Evolutionary conservation across 2,797 vertebrate genomes (phyloP).

Genomic region (Pipistrellus nathusii): DNA sequence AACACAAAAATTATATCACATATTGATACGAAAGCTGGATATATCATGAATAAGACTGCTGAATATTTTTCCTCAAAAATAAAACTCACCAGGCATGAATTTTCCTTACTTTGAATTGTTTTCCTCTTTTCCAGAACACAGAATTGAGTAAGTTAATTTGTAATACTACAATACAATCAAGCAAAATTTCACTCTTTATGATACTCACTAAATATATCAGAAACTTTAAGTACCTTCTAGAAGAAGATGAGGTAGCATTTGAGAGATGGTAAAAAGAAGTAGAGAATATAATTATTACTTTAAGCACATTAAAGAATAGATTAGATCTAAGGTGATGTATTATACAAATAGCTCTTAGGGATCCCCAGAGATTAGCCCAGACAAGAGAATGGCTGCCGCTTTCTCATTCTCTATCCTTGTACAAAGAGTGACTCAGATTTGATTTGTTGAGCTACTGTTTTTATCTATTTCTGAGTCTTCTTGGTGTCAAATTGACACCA

Average conservation of each 20-base stretch:
- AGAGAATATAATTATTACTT: background rate
- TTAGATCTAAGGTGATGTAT: background rate
- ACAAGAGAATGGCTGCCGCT: background rate
- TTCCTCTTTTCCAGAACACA: background rate
- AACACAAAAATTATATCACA: conserved; percentile 16
- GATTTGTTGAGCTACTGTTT: background rate
- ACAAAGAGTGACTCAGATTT: background rate
- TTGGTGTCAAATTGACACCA: background rate
- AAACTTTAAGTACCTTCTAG: background rate
- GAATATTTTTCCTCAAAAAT: background rate
- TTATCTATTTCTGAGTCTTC: background rate
- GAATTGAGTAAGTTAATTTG: background rate
- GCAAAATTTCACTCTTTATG: background rate
- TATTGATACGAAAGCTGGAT: background rate
- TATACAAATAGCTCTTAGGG: background rate
- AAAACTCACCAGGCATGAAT: background rate
- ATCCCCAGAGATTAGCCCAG: background rate
- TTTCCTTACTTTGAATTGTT: background rate
- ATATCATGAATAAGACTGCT: background rate
- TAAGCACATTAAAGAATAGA: background rate
- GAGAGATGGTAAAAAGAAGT: conserved; percentile 28
- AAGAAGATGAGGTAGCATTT: background rate
- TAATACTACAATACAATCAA: background rate
- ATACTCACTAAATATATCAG: background rate
- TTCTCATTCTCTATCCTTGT: background rate